A percentile compares a stretch with the other conserved stretches of the same genome.
These are phyloP conservation scores for Pinctada fucata DNA, from an alignment of 2,888 invertebrate species.

Conservation along the genomic window DNA sequence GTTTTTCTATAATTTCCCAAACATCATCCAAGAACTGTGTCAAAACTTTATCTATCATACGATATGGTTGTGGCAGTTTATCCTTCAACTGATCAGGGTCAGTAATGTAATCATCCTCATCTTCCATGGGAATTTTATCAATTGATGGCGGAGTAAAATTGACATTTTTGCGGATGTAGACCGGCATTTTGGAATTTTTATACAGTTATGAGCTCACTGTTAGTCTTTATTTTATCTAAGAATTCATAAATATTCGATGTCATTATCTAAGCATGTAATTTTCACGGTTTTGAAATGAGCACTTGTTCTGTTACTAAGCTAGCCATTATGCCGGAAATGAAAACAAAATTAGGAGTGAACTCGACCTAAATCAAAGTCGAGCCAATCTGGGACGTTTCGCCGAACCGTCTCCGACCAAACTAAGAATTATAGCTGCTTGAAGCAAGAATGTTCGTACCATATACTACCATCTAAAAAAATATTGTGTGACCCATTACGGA, in stretches of 20 bases:
- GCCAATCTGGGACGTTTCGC: too few species aligned
- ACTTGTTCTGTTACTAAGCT: neutral
- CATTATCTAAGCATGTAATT: too few species aligned
- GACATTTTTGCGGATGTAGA: slow-evolving; percentile 68
- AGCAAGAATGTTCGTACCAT: too few species aligned
- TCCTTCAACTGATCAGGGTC: slow-evolving; percentile 73
- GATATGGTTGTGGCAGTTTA: slow-evolving; percentile 72
- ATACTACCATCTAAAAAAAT: too few species aligned
- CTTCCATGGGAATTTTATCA: slow-evolving; percentile 62
- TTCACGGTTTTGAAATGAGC: neutral
- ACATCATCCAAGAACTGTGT: slow-evolving; percentile 66
- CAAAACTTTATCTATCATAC: slow-evolving; percentile 73
- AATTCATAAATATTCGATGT: too few species aligned
- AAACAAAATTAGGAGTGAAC: neutral
- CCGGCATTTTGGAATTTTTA: slow-evolving; percentile 60
- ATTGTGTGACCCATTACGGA: too few species aligned
- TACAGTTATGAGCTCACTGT: too few species aligned
- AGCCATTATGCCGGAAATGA: neutral
- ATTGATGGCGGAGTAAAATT: slow-evolving; percentile 70
- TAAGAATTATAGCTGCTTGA: too few species aligned
- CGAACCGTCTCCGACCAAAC: too few species aligned
- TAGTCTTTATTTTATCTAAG: too few species aligned
- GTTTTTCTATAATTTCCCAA: slow-evolving; percentile 66
- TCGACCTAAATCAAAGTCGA: too few species aligned
- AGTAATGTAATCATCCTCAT: slow-evolving; percentile 70